Percentiles rank a stretch among this genome's conserved stretches.
These are phyloP conservation scores for Brachypalpus laphriformis DNA, from an alignment of 2,888 invertebrate genomes.

Conservation along the genomic window DNA sequence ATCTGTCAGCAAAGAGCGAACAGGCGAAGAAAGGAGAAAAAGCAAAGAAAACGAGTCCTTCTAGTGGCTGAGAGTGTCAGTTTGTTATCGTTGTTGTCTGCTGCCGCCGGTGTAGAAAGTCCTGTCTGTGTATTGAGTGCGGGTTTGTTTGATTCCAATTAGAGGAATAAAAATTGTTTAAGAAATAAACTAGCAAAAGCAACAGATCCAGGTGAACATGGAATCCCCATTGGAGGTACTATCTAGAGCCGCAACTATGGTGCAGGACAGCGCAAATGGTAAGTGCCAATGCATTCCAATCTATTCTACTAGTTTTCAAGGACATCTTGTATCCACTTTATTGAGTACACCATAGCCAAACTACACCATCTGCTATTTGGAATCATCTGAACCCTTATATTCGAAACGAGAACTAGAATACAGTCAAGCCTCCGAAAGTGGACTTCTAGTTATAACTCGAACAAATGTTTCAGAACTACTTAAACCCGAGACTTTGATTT, in stretches of 20 bases:
- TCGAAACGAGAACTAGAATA: too few species aligned
- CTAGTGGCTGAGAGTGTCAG: not conserved
- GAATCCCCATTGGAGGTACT: slow-evolving; percentile 94
- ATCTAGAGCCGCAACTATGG: slow-evolving; percentile 94
- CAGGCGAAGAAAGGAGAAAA: not conserved
- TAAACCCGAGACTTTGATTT: too few species aligned
- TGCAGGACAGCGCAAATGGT: slow-evolving; percentile 87
- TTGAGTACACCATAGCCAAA: too few species aligned
- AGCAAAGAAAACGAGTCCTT: slow-evolving; percentile 42
- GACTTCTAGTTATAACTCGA: too few species aligned
- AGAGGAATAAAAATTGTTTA: not conserved
- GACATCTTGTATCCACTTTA: too few species aligned
- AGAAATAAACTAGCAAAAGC: not conserved
- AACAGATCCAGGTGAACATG: slow-evolving; percentile 80
- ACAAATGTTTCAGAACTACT: too few species aligned
- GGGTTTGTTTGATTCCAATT: slow-evolving; percentile 24
- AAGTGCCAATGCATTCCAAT: too few species aligned
- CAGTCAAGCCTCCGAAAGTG: too few species aligned
- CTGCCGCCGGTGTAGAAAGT: slow-evolving; percentile 52
- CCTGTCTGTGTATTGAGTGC: not conserved
- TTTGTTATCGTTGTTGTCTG: slow-evolving; percentile 56
- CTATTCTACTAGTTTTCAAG: too few species aligned
- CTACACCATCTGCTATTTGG: too few species aligned
- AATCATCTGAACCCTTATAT: too few species aligned
- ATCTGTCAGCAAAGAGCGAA: slow-evolving; percentile 58